Evolutionary conservation across 2,113 vertebrate genomes (phyloP), one percentile per base, ranked within the genome.

Genomic region (Elgaria multicarinata): DNA sequence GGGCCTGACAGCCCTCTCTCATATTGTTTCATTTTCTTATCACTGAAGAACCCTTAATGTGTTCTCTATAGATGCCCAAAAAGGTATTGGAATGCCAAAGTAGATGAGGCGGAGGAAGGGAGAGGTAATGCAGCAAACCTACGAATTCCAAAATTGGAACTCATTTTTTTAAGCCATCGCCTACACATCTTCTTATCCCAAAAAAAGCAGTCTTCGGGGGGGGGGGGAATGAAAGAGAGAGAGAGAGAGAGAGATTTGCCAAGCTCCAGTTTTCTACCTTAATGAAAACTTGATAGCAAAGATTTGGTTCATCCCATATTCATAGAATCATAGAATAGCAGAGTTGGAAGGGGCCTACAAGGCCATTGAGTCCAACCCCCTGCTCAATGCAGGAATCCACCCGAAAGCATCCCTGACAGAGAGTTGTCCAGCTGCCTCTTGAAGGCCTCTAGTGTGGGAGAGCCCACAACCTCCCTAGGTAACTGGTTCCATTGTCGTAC

Each of bases 1-100:
- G 44, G 87, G 92, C 95, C 93, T 92, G 94, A 96, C 96, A 96
- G 96, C 95, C 82, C 53, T 89, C 95, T 91, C 91, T 91, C 96
- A 91, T 67, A 89, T 74, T 91, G 94, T 66, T 94, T 95, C 94
- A 93, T 96, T 96, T 96, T 95, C 97, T 95, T 92, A 92, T 93
- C 92, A 93, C 93, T 95, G 62, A 96, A 94, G 90, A 95, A 92
- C 95, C 93, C 92, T 91, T 90, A 87, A 93, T 71, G 85, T 64
- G 92, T 83, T 92, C 91, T 92, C 91, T 86, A 80, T 44, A 69
- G 94, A 96, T 89, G 84, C 26, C 79, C 31, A 0, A 16, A 42
- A 83, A 77, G 77, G 22, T 86, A 89, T 42, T 64, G 66, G 66
- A 90, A 88, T 55, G 58, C 87, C 66, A 72, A 58, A 88, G 44